Evolutionary conservation across 2,113 vertebrate species (phyloP), one percentile per base, ranked within the genome.

Genomic region (Raphicerus campestris): DNA sequence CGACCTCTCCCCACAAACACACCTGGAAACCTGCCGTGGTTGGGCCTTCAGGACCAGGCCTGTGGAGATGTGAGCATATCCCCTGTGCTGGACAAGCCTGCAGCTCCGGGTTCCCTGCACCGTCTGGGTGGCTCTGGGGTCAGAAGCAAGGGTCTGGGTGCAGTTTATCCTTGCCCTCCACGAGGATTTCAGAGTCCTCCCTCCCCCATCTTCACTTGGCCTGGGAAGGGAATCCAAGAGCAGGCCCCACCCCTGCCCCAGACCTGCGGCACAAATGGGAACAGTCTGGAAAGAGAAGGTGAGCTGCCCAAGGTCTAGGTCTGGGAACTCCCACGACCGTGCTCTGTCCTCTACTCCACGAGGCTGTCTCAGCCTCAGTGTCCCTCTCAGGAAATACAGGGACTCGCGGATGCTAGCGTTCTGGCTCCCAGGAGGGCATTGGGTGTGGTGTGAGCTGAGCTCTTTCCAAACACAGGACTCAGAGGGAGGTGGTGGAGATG

Each of bases 391-490:
- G 14, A 45, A 60, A 35, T 5, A 42, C 0, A 0, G 10, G 19
- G 66, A 20, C 10, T 32, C 24, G 11, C 32, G 47, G 53, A 49
- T 47, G 91, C 49, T 6, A 20, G 90, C 32, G 10, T 55, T 78
- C 7, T 0, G 1, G 26, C 89, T 19, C 73, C 0, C 0, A 35
- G 39, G 20, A 6, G 30, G 49, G 51, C 2, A 0, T 1, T 2
- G n/a, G 45, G 10, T 0, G 5, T 22, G 0, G n/a, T 16, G 9
- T 32, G 32, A 0, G 32, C 87, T 89, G 73, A 73, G 80, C 90
- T 89, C 49, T 90, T 85, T 92, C 73, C 53, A 92, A 75, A 88
- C 55, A 30, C 35, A 28, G 80, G 87, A 84, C 17, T 96, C 94
- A 84, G 53, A 47, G 55, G 91, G 24, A 80, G 47, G 47, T 20